Evolutionary conservation across 1,140 invertebrate species (phyloP).

Genomic region (Trichonephila inaurata): DNA sequence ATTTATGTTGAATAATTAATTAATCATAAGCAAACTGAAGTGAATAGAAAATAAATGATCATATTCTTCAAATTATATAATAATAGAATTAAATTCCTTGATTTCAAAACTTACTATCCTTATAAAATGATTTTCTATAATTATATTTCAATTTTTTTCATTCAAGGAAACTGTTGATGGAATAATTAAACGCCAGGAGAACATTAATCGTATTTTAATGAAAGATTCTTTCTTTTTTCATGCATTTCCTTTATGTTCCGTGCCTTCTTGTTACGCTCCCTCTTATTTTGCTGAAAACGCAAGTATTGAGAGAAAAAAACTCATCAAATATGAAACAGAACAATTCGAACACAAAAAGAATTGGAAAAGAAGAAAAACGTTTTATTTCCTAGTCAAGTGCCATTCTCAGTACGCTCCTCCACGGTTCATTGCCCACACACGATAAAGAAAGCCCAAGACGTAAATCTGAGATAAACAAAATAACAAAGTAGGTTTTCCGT

Average conservation of each 20-base stretch:
- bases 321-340: neutral
- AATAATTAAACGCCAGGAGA: neutral
- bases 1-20: neutral
- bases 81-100: neutral
- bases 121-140: neutral
- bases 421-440: neutral
- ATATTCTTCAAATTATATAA: neutral
- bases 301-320: neutral
- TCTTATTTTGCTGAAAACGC: neutral
- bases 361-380: neutral
- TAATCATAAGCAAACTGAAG: neutral
- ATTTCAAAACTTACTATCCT: neutral
- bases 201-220: neutral
- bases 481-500: neutral
- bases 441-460: neutral
- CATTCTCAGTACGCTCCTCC: neutral
- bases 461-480: neutral
- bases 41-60: neutral
- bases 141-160: neutral
- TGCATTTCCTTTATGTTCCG: neutral
- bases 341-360: neutral
- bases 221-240: neutral
- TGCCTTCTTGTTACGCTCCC: constrained; percentile 33
- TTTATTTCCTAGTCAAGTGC: constrained; percentile 36
- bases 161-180: neutral